These are phyloP conservation scores for Cynopterus sphinx DNA, from an alignment of 2,797 vertebrate genomes.

Conservation along the genomic window DNA sequence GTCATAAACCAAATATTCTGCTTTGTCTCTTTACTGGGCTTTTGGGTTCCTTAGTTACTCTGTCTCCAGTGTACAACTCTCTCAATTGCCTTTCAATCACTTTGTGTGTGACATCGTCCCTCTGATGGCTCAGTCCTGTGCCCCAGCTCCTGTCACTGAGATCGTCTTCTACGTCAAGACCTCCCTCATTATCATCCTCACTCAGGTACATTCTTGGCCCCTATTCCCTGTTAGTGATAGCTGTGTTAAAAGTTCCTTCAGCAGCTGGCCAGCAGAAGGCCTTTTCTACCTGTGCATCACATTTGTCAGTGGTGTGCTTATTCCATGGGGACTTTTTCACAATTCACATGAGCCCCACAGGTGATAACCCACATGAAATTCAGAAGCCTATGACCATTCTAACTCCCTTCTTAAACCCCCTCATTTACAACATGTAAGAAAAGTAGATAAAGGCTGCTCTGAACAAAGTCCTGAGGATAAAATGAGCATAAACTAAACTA, in stretches of 20 bases:
- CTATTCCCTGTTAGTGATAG: not conserved
- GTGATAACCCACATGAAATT: not conserved
- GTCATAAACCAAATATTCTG: too few species aligned
- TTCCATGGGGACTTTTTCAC: slow-evolving; percentile 50
- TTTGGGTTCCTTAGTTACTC: slow-evolving; percentile 64
- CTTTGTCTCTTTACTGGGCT: slow-evolving; percentile 10
- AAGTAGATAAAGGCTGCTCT: slow-evolving; percentile 59
- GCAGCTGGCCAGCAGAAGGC: not conserved
- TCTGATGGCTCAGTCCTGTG: slow-evolving; percentile 49
- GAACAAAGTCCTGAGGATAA: slow-evolving; percentile 24
- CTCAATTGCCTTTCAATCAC: slow-evolving; percentile 58
- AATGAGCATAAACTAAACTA: not conserved
- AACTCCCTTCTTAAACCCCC: slow-evolving; percentile 45
- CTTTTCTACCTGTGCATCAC: slow-evolving; percentile 65
- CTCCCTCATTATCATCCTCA: slow-evolving; percentile 46
- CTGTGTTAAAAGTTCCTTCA: slow-evolving; percentile 55
- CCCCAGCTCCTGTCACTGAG: slow-evolving; percentile 19
- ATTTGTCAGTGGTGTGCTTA: slow-evolving; percentile 61
- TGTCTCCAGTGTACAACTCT: slow-evolving; percentile 52
- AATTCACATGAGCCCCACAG: slow-evolving; percentile 46
- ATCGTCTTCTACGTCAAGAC: not conserved
- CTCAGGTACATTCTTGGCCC: slow-evolving; percentile 46
- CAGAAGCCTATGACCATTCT: slow-evolving; percentile 60
- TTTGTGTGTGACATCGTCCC: slow-evolving; percentile 22
- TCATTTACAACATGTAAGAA: slow-evolving; percentile 61